Percentiles rank a stretch among this genome's conserved stretches.
These are phyloP conservation scores for Plemyria rubiginata DNA, from an alignment of 2,888 invertebrate species.

Conservation along the genomic window DNA sequence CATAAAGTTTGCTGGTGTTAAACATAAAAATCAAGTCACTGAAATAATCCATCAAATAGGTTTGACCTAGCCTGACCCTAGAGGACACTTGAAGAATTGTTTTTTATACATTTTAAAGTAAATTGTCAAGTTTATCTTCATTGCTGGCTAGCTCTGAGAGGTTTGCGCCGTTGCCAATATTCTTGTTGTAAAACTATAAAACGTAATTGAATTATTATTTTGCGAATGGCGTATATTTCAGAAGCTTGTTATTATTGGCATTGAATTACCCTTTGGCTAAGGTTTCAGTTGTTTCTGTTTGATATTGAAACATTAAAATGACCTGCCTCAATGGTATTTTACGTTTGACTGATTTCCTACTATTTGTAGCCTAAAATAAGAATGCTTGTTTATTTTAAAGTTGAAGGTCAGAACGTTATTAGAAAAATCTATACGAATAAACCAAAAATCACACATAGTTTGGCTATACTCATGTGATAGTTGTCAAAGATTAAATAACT, in stretches of 20 bases:
- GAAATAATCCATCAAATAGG: too few species aligned
- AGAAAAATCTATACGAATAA: too few species aligned
- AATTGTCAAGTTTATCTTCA: neutral
- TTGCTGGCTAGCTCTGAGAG: neutral
- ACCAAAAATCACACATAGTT: too few species aligned
- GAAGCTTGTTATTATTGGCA: constrained; percentile 33
- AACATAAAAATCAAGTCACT: too few species aligned
- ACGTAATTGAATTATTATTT: constrained; percentile 24
- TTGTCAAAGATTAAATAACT: too few species aligned
- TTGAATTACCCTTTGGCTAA: constrained; percentile 41
- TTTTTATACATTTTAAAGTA: neutral
- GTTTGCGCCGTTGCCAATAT: constrained; percentile 6
- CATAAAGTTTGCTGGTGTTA: too few species aligned
- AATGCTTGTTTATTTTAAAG: neutral
- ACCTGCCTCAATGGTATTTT: constrained; percentile 50
- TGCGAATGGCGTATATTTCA: constrained; percentile 31
- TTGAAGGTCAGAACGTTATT: neutral
- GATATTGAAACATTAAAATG: constrained; percentile 32
- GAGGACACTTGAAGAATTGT: neutral
- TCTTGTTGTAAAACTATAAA: constrained; percentile 23
- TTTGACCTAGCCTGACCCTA: neutral
- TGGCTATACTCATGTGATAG: too few species aligned
- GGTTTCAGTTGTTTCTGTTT: constrained; percentile 35
- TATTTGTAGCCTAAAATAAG: neutral
- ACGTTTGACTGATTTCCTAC: neutral